Percentiles rank a stretch among this genome's conserved stretches.
Conservation (phyloP, 2,797 vertebrate species). For the Momotus momota region DNA sequence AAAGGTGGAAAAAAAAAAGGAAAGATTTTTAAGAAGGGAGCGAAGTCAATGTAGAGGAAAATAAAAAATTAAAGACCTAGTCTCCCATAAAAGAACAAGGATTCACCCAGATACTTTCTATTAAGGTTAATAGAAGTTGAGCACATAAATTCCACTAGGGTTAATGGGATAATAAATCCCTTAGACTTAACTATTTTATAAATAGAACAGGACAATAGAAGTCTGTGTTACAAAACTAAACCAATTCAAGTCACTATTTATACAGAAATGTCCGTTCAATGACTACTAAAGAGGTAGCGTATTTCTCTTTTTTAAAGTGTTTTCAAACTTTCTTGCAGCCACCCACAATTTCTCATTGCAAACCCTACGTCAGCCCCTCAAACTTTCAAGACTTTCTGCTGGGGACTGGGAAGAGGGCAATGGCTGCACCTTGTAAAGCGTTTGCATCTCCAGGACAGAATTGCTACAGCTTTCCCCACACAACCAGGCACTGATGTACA, state of each 20-base stretch:
- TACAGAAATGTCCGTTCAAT: background rate
- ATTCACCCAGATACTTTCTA: background rate
- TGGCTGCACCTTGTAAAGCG: accelerated
- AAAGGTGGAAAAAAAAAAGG: background rate
- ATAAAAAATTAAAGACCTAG: background rate
- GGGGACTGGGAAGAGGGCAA: background rate
- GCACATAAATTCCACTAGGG: background rate
- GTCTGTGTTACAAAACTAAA: background rate
- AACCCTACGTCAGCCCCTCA: background rate
- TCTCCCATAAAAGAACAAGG: background rate
- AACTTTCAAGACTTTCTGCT: background rate
- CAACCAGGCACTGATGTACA: background rate
- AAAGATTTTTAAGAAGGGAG: background rate
- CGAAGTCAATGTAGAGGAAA: background rate
- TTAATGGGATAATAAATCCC: slow-evolving; percentile 29
- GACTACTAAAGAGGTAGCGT: background rate
- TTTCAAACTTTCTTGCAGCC: background rate
- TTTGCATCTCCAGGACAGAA: background rate
- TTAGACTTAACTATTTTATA: slow-evolving; percentile 25
- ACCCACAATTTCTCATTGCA: background rate
- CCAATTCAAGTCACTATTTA: background rate
- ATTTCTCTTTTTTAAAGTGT: background rate
- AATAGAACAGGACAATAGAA: slow-evolving; percentile 13
- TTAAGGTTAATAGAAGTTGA: slow-evolving; percentile 18
- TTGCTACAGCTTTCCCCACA: background rate